Base-by-base conservation (phyloP, 2,888 invertebrate species). In the Fragum fragum region DNA sequence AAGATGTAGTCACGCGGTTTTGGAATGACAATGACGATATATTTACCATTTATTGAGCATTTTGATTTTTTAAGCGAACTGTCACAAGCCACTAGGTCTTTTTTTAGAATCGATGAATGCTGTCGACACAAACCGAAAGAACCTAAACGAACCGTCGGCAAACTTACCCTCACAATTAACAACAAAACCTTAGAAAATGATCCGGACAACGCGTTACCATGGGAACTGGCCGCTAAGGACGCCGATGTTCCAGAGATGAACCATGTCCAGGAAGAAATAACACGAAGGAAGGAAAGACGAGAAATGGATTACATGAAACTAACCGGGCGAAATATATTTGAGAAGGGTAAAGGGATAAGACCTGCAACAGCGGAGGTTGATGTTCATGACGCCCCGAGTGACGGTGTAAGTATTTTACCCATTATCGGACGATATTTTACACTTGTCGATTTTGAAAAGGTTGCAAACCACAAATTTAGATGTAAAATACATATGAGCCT, bases 151-250 rank as follows among this genome's bases (percentile, higher is more conserved):
- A 74, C 74, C 14, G 81, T 84, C 6, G 85, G 77, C 11, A 85
- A 81, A 57, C 57, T 84, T n/a, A 81, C 79, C 26, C 70, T 85
- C 6, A 79, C 76, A 11, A 47, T 85, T 0, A 81, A 79, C 59
- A 78, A 79, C n/a, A 85, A 81, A 59, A 72, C 71, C 0, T 72
- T 85, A 16, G 85, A 85, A 53, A 85, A 79, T 42, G 81, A 84
- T 63, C 84, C 84, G 5, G 84, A 84, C 39, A 79, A 76, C 39
- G 81, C 81, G 42, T 69, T 81, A 21, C 85, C 85, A 28, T 85
- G 81, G 85, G 81, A 85, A 74, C 74, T 83, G 7, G 71, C 79
- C 6, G 83, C 83, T 6, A 79, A 76, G 52, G 83, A 83, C 47
- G 70, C 73, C 21, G 71, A 83, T n/a, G 79, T 73, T 32, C 83